Conservation (phyloP, 2,888 invertebrate species). For the Panzeria rudis region DNA sequence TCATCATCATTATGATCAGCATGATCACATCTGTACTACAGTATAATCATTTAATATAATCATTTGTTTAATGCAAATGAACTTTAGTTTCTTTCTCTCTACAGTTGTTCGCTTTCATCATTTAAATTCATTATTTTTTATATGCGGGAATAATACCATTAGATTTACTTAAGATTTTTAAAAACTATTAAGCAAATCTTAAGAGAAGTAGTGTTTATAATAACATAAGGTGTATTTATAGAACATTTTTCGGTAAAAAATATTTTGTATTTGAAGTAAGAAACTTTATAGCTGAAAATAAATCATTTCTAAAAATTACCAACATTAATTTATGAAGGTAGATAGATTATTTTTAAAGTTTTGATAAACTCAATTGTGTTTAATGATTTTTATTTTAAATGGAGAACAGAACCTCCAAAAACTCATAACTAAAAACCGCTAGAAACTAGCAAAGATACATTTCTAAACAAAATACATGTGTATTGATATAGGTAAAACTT, state of each 20-base stretch:
- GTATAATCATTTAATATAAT: conserved; percentile 31
- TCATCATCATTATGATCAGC: conserved; percentile 23
- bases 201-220: neutral
- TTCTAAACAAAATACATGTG: too few species aligned
- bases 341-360: too few species aligned
- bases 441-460: too few species aligned
- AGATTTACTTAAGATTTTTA: too few species aligned
- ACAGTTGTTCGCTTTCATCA: conserved; percentile 1
- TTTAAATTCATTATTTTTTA: conserved; percentile 3
- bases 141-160: conserved; percentile 9
- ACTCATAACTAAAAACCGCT: too few species aligned
- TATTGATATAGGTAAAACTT: too few species aligned
- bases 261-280: conserved; percentile 1
- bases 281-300: neutral
- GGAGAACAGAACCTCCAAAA: too few species aligned
- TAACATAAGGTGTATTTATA: neutral
- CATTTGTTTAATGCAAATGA: conserved; percentile 15
- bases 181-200: neutral
- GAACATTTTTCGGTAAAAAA: neutral
- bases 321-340: too few species aligned
- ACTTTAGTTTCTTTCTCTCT: neutral
- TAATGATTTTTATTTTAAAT: too few species aligned
- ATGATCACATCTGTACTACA: neutral
- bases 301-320: neutral
- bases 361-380: too few species aligned